phyloP scores from a whole-genome alignment of 2,888 invertebrate species.

The Drosophila rellima region DNA sequence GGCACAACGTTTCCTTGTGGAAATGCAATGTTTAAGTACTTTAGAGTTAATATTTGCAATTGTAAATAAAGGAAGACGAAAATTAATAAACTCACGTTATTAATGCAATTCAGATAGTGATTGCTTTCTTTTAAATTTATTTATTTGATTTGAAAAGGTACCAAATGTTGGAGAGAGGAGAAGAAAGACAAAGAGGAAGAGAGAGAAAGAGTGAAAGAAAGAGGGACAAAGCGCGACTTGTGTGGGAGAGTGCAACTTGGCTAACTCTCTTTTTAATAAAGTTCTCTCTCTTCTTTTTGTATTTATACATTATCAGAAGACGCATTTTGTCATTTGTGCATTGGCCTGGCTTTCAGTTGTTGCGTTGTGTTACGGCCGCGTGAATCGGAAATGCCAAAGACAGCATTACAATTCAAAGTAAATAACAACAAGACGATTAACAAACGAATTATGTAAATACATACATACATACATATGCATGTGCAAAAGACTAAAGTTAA shows the following conservation, averaged over 20 bases:
- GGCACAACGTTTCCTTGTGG: background rate
- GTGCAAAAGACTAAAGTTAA: background rate
- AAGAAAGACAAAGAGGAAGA: background rate
- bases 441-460: background rate
- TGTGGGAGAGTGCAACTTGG: conserved; percentile 4
- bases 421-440: conserved; percentile 8
- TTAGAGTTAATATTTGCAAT: background rate
- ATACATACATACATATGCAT: too few relatives aligned
- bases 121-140: too few relatives aligned
- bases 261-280: conserved; percentile 11
- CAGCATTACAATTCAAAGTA: background rate
- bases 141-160: background rate
- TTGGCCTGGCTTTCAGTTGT: conserved; percentile 40
- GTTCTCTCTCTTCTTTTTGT: conserved; percentile 4
- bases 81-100: background rate
- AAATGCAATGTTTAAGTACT: background rate
- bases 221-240: background rate
- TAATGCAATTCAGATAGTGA: background rate
- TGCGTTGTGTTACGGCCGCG: conserved; percentile 24
- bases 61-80: background rate
- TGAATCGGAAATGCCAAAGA: conserved; percentile 69
- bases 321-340: conserved; percentile 21
- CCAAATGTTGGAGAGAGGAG: background rate
- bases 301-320: conserved; percentile 7
- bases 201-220: background rate